Percentiles rank a stretch among this genome's conserved stretches.
Conservation (phyloP, 2,113 vertebrate genomes). For the Sylvilagus bachmani region DNA sequence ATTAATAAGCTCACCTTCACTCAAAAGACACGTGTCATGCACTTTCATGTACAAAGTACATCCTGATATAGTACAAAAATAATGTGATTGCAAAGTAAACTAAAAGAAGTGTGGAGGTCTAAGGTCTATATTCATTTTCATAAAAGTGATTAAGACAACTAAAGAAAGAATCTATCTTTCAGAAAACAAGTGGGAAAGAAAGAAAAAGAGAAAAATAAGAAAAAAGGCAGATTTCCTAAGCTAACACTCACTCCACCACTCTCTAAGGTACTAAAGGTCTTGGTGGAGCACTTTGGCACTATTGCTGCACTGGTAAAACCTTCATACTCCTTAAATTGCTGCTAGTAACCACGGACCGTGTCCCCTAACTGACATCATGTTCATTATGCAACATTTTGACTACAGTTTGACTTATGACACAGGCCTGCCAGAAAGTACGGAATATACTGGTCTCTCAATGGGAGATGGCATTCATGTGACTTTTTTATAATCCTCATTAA, state of each 20-base stretch:
- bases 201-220: background rate
- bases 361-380: background rate
- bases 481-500: constrained; percentile 10
- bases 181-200: background rate
- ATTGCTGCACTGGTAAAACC: background rate
- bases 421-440: background rate
- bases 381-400: background rate
- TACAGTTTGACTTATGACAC: background rate
- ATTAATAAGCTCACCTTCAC: background rate
- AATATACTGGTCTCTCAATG: background rate
- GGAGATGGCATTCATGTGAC: background rate
- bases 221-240: background rate
- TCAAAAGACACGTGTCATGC: background rate
- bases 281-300: background rate
- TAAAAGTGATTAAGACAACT: background rate
- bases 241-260: background rate
- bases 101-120: background rate
- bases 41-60: background rate
- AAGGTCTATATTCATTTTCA: background rate
- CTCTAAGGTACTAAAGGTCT: background rate
- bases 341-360: background rate
- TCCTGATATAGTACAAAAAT: background rate
- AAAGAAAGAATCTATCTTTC: background rate
- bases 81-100: background rate
- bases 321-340: background rate